phyloP scores from a whole-genome alignment of 2,113 vertebrate species.

The Crotophaga sulcirostris region DNA sequence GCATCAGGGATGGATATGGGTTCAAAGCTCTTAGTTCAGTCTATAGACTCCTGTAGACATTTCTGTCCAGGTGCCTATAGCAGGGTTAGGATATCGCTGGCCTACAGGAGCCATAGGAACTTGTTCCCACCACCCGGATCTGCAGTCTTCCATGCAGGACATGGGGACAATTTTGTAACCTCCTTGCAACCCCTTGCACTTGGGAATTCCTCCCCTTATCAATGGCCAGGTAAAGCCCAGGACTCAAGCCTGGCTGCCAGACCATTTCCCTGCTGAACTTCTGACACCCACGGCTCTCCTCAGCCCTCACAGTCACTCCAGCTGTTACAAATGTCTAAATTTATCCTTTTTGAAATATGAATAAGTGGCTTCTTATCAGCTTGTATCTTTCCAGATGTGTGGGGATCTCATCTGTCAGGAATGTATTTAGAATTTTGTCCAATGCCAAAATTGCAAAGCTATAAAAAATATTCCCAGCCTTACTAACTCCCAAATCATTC shows the following conservation, averaged over 20 bases:
- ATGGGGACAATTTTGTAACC: neutral
- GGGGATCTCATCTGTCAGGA: conserved; percentile 41
- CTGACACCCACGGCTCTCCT: neutral
- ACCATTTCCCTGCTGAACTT: neutral
- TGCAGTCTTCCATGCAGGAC: neutral
- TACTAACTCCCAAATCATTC: neutral
- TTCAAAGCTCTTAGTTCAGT: neutral
- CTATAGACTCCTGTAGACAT: neutral
- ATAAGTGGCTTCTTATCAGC: neutral
- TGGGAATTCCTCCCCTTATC: neutral
- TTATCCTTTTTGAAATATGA: conserved; percentile 2
- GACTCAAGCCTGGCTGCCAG: neutral
- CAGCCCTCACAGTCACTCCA: neutral
- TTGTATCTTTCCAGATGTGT: conserved; percentile 50
- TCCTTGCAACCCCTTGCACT: neutral
- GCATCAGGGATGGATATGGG: accelerated
- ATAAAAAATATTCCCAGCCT: conserved; percentile 23
- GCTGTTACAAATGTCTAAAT: conserved; percentile 35
- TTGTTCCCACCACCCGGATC: neutral
- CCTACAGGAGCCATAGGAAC: neutral
- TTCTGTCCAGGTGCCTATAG: neutral
- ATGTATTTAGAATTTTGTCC: conserved; percentile 6
- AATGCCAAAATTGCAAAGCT: conserved; percentile 2
- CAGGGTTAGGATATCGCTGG: neutral
- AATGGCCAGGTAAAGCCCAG: neutral